Evolutionary conservation across 2,113 vertebrate genomes (phyloP).

Genomic region (Thalassarche chlororhynchos): DNA sequence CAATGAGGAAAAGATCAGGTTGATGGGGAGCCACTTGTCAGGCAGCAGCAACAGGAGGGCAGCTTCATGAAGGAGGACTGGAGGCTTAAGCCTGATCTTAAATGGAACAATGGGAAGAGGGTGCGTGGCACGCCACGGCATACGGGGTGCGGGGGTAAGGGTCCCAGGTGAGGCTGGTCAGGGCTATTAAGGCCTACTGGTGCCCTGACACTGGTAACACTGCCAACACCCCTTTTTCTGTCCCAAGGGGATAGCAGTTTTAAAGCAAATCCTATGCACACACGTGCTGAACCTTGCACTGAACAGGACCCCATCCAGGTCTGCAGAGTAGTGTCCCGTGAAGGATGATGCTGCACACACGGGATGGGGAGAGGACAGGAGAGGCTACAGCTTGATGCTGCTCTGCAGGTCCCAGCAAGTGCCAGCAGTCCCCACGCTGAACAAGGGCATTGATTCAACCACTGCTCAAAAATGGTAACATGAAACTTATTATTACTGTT

Average conservation of each 20-base stretch:
- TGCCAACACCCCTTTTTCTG: not conserved
- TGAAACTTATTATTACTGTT: not conserved
- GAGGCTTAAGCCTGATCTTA: not conserved
- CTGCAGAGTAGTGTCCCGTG: not conserved
- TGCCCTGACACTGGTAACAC: not conserved
- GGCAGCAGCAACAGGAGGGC: not conserved
- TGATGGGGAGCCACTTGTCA: not conserved
- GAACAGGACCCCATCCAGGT: not conserved
- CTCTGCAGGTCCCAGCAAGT: not conserved
- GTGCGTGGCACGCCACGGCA: accelerated
- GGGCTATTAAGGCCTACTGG: not conserved
- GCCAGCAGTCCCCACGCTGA: not conserved
- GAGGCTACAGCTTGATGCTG: not conserved
- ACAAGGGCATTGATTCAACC: not conserved
- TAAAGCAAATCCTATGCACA: not conserved
- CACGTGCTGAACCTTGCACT: not conserved
- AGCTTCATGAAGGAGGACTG: not conserved
- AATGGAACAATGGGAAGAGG: not conserved
- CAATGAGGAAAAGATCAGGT: not conserved
- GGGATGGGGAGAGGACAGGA: not conserved
- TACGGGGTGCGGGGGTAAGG: not conserved
- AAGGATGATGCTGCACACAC: not conserved
- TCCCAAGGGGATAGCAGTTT: not conserved
- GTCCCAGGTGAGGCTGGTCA: not conserved
- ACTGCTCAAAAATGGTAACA: not conserved